Conservation (phyloP, 2,113 vertebrate genomes). For the Centrocercus urophasianus region DNA sequence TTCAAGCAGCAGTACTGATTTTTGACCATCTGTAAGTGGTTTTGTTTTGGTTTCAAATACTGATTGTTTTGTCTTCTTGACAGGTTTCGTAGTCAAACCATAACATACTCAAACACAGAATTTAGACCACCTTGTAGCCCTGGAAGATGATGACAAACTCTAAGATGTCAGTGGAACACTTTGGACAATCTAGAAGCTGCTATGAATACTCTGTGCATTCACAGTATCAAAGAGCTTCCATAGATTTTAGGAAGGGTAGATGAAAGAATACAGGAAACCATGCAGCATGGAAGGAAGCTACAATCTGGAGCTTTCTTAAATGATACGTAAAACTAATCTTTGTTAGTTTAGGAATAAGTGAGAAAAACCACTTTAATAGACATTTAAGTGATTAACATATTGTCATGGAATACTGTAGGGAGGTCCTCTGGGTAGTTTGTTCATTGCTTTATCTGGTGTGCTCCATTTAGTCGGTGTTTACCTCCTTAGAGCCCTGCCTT, state of each 20-base stretch:
- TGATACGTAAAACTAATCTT: background rate
- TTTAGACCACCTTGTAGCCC: background rate
- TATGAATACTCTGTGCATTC: background rate
- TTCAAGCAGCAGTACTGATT: background rate
- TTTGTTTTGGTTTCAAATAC: background rate
- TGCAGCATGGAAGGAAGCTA: background rate
- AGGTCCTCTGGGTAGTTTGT: background rate
- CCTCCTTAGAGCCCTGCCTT: background rate
- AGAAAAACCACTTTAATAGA: background rate
- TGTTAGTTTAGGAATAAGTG: background rate
- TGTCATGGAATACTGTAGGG: background rate
- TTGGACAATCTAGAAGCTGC: background rate
- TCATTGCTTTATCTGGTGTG: background rate
- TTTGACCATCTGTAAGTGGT: background rate
- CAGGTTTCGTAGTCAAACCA: background rate
- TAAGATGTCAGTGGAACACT: background rate
- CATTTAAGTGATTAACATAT: background rate
- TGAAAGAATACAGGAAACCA: background rate
- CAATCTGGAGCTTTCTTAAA: background rate
- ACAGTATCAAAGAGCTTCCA: background rate
- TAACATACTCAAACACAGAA: background rate
- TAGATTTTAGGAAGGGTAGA: background rate
- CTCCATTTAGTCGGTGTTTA: background rate
- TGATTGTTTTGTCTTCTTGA: background rate
- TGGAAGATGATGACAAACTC: background rate